Evolutionary conservation across 2,113 vertebrate genomes (phyloP).

Genomic region (Eolophus roseicapilla): DNA sequence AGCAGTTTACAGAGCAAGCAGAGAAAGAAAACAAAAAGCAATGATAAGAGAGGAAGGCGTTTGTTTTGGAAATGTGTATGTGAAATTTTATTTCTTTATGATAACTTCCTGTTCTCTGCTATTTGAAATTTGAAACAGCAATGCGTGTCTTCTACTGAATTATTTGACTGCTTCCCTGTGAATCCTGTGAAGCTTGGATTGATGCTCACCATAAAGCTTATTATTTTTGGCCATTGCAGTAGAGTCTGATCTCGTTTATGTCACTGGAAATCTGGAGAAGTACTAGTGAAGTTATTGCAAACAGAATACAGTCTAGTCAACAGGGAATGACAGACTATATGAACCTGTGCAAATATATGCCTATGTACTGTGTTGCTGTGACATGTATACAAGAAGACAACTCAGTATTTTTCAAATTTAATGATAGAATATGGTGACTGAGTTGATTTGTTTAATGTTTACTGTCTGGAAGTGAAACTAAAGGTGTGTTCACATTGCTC

Average conservation of each 20-base stretch:
- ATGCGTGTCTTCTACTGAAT: background rate
- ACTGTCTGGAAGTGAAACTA: background rate
- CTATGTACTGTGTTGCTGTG: background rate
- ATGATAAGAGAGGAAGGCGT: background rate
- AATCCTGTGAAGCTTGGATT: background rate
- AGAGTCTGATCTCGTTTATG: background rate
- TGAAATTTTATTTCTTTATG: background rate
- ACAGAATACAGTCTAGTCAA: background rate
- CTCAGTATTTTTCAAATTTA: background rate
- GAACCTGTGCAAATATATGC: background rate
- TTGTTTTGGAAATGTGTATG: background rate
- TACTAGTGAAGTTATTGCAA: background rate
- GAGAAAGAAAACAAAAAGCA: background rate
- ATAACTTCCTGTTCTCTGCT: background rate
- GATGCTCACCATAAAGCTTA: background rate
- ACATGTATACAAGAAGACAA: background rate
- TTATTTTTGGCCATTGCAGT: background rate
- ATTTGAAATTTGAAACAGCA: background rate
- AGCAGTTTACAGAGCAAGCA: constrained; percentile 2
- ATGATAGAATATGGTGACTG: background rate
- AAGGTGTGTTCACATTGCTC: background rate
- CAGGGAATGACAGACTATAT: background rate
- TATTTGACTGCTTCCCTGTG: background rate
- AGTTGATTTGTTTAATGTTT: background rate
- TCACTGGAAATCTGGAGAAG: background rate